Conservation (phyloP, 2,888 invertebrate genomes). For the Pollenia griseotomentosa region DNA sequence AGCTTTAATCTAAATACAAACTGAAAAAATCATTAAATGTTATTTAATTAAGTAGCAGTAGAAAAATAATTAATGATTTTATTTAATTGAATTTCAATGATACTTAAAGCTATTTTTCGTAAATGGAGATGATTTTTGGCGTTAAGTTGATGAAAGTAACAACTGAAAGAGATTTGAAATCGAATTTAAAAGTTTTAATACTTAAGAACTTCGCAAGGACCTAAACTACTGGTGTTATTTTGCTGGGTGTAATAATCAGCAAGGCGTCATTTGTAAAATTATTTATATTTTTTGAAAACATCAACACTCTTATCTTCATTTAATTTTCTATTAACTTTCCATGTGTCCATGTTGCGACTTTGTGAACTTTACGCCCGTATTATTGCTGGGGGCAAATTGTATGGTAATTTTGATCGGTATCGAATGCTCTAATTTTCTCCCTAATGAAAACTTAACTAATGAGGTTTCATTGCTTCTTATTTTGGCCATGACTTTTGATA, state of each 20-base stretch:
- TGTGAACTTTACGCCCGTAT: too few relatives aligned
- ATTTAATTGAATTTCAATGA: neutral
- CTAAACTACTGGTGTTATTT: too few relatives aligned
- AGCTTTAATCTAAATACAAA: slow-evolving; percentile 14
- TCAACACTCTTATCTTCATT: too few relatives aligned
- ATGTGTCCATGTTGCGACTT: too few relatives aligned
- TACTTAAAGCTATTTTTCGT: neutral
- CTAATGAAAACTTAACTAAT: neutral
- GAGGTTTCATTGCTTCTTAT: neutral
- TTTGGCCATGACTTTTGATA: slow-evolving; percentile 7
- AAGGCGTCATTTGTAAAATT: too few relatives aligned
- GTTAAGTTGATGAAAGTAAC: neutral
- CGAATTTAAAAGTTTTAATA: too few relatives aligned
- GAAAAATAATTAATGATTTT: neutral
- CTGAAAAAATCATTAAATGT: slow-evolving; percentile 27
- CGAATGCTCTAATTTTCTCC: neutral
- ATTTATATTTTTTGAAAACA: too few relatives aligned
- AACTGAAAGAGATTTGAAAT: neutral
- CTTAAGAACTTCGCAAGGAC: too few relatives aligned
- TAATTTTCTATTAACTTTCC: too few relatives aligned
- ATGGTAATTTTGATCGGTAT: too few relatives aligned
- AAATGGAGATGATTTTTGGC: neutral
- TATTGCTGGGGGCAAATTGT: too few relatives aligned
- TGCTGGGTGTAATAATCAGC: too few relatives aligned
- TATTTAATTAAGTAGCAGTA: slow-evolving; percentile 28